phyloP scores from a whole-genome alignment of 2,113 vertebrate species.

The Macrotis lagotis region DNA sequence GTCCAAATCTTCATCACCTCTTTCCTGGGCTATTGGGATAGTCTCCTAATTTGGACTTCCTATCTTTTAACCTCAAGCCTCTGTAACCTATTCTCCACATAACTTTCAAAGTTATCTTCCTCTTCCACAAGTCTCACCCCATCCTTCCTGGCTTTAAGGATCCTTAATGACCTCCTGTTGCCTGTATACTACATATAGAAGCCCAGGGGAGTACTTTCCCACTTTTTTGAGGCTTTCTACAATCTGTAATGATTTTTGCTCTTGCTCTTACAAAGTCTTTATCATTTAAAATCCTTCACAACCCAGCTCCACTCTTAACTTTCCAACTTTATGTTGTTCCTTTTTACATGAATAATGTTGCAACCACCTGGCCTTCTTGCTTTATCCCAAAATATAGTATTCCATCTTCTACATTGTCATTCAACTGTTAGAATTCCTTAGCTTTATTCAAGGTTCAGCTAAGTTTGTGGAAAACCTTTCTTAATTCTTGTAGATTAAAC shows the following conservation, averaged over 20 bases:
- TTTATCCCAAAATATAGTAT: neutral
- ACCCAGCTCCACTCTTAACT: neutral
- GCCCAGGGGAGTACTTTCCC: too few relatives aligned
- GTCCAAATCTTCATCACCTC: neutral
- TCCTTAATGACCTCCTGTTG: neutral
- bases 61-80: neutral
- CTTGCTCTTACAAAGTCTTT: too few relatives aligned
- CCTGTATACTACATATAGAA: too few relatives aligned
- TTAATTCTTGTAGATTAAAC: neutral
- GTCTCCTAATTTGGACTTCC: neutral
- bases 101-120: neutral
- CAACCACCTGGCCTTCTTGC: conserved; percentile 25
- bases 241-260: too few relatives aligned
- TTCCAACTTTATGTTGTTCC: neutral
- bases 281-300: conserved; percentile 3
- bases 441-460: neutral
- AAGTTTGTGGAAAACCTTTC: conserved; percentile 7
- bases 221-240: too few relatives aligned
- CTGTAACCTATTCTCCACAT: neutral
- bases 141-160: neutral
- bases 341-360: neutral
- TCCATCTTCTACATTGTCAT: conserved; percentile 24
- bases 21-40: neutral
- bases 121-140: neutral
- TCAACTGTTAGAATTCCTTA: neutral